These are phyloP conservation scores for Colletes collaris DNA, from an alignment of 2,888 invertebrate genomes.

Conservation along the genomic window DNA sequence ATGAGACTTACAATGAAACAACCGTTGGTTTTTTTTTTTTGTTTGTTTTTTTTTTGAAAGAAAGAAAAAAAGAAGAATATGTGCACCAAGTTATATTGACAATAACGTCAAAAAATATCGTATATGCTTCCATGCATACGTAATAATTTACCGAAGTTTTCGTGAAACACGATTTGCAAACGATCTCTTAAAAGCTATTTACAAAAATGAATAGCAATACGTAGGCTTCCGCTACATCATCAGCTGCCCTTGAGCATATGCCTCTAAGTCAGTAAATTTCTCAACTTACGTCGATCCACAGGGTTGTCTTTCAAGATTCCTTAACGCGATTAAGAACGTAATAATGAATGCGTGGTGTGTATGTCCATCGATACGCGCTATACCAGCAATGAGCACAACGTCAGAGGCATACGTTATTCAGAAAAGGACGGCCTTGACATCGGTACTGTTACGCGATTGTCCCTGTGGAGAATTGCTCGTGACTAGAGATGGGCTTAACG, in stretches of 20 bases:
- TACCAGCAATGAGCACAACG: slow-evolving; percentile 46
- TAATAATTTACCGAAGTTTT: slow-evolving; percentile 45
- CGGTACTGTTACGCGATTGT: slow-evolving; percentile 25
- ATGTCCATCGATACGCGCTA: slow-evolving; percentile 33
- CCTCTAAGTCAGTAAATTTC: slow-evolving; percentile 21
- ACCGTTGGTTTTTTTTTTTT: background rate
- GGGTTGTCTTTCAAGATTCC: slow-evolving; percentile 33
- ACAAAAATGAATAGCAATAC: slow-evolving; percentile 69
- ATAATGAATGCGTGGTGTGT: slow-evolving; percentile 24
- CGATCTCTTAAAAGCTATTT: slow-evolving; percentile 76
- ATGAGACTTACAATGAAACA: slow-evolving; percentile 25
- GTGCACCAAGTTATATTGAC: slow-evolving; percentile 55
- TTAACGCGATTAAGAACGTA: slow-evolving; percentile 35
- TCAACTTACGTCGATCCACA: slow-evolving; percentile 32
- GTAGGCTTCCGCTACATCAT: slow-evolving; percentile 53
- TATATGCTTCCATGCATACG: slow-evolving; percentile 45
- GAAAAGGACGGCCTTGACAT: slow-evolving; percentile 60
- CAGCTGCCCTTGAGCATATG: slow-evolving; percentile 37
- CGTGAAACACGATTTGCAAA: slow-evolving; percentile 59
- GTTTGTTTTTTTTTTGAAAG: background rate
- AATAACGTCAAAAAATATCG: slow-evolving; percentile 43
- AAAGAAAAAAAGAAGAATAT: slow-evolving; percentile 36
- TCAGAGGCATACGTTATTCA: slow-evolving; percentile 56
- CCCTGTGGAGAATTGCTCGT: slow-evolving; percentile 31
- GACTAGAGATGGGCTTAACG: background rate